A percentile compares a stretch with the other conserved stretches of the same genome.
phyloP scores from a whole-genome alignment of 2,113 vertebrate genomes.

The Solea solea region DNA sequence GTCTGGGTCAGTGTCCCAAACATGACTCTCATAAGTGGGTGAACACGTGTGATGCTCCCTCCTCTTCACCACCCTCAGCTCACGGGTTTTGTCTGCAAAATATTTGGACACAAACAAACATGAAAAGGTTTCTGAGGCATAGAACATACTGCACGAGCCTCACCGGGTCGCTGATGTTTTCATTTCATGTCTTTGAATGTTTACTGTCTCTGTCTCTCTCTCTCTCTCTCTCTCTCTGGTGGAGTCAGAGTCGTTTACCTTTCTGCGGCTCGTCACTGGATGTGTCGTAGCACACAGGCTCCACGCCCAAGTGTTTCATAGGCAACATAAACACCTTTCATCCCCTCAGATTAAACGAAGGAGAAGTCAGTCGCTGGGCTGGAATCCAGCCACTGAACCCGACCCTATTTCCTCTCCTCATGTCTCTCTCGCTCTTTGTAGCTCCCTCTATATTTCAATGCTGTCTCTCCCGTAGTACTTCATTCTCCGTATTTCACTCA shows the following conservation, averaged over 20 bases:
- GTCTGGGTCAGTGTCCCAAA: conserved; percentile 52
- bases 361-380: conserved; percentile 55
- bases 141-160: not conserved
- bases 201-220: not conserved
- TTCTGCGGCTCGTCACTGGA: conserved; percentile 44
- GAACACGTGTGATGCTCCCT: conserved; percentile 44
- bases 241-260: conserved; percentile 1
- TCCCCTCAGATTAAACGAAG: conserved; percentile 62
- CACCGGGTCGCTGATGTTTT: conserved; percentile 10
- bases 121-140: conserved; percentile 23
- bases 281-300: conserved; percentile 4
- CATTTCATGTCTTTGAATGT: not conserved
- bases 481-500: conserved; percentile 46
- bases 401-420: conserved; percentile 37
- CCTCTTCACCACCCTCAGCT: not conserved
- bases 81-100: conserved; percentile 13
- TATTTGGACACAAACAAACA: conserved; percentile 44
- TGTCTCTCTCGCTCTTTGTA: conserved; percentile 32
- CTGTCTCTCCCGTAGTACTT: conserved; percentile 31
- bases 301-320: conserved; percentile 19
- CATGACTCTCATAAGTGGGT: conserved; percentile 65
- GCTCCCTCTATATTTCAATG: conserved; percentile 24
- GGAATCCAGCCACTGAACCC: conserved; percentile 54
- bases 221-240: not conserved
- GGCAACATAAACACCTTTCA: conserved; percentile 53